Conservation (phyloP, 2,113 vertebrate genomes). For the Tupaia tana region DNA sequence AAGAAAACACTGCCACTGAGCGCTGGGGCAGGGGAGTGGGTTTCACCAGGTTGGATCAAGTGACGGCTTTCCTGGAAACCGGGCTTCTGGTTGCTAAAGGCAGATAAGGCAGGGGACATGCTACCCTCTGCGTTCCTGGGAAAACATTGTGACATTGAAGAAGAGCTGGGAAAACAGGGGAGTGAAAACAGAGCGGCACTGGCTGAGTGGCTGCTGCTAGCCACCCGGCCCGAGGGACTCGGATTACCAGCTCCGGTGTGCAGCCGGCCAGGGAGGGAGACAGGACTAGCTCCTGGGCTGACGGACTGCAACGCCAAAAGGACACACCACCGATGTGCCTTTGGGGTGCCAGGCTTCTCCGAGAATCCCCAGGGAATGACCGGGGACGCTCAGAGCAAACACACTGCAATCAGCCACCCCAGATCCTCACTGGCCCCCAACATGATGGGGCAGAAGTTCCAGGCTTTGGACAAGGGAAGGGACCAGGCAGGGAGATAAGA, state of each 20-base stretch:
- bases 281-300: constrained; percentile 13
- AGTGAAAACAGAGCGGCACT: constrained; percentile 55
- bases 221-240: constrained; percentile 16
- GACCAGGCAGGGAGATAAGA: background rate
- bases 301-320: constrained; percentile 25
- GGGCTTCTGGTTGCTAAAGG: constrained; percentile 77
- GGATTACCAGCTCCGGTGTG: constrained; percentile 61
- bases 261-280: background rate
- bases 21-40: constrained; percentile 73
- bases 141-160: constrained; percentile 59
- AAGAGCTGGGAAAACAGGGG: constrained; percentile 34
- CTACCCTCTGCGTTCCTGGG: constrained; percentile 45
- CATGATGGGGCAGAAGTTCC: background rate
- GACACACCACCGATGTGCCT: background rate
- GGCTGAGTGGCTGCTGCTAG: background rate
- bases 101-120: constrained; percentile 71
- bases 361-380: constrained; percentile 7
- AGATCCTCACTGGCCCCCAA: background rate
- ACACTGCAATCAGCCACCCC: background rate
- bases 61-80: constrained; percentile 80
- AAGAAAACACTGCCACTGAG: constrained; percentile 64
- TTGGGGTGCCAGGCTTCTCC: constrained; percentile 24
- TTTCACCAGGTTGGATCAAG: constrained; percentile 82
- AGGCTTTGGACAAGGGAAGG: background rate
- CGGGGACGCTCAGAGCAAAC: background rate